Evolutionary conservation across 2,797 vertebrate species (phyloP).

Genomic region (Siniperca obscura): DNA sequence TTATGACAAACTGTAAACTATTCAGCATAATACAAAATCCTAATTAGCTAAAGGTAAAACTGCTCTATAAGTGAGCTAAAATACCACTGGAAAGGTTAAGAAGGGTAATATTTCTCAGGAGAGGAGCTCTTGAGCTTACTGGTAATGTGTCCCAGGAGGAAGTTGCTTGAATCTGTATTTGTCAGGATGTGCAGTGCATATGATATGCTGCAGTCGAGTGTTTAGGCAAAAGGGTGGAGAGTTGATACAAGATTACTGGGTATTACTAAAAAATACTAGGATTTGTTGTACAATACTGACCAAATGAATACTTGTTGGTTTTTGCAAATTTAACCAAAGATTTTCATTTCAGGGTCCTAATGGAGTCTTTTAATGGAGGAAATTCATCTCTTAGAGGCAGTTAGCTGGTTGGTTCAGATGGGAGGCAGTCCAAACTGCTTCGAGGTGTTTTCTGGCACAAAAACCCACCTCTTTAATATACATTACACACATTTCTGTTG

Average conservation of each 20-base stretch:
- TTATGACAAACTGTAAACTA: background rate
- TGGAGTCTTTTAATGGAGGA: background rate
- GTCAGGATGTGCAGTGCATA: slow-evolving; percentile 25
- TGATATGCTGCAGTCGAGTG: background rate
- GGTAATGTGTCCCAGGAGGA: slow-evolving; percentile 48
- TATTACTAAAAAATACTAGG: slow-evolving; percentile 36
- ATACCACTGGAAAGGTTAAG: slow-evolving; percentile 37
- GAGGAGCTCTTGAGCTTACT: slow-evolving; percentile 33
- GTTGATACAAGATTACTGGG: slow-evolving; percentile 33
- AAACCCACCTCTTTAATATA: slow-evolving; percentile 27
- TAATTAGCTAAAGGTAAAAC: slow-evolving; percentile 16
- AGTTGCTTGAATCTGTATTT: slow-evolving; percentile 25
- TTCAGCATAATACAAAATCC: background rate
- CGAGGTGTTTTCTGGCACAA: slow-evolving; percentile 1
- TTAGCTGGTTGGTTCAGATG: slow-evolving; percentile 21
- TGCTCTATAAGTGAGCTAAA: slow-evolving; percentile 4
- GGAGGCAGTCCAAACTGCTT: slow-evolving; percentile 3
- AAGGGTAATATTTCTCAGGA: slow-evolving; percentile 27
- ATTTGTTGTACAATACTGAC: slow-evolving; percentile 30
- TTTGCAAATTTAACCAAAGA: slow-evolving; percentile 8
- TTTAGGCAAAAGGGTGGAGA: background rate
- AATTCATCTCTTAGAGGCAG: slow-evolving; percentile 23
- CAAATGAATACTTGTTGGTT: background rate
- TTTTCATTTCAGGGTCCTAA: slow-evolving; percentile 10
- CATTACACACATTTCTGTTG: background rate